Evolutionary conservation across 2,888 invertebrate species (phyloP).

Genomic region (Aporophyla lueneburgensis): DNA sequence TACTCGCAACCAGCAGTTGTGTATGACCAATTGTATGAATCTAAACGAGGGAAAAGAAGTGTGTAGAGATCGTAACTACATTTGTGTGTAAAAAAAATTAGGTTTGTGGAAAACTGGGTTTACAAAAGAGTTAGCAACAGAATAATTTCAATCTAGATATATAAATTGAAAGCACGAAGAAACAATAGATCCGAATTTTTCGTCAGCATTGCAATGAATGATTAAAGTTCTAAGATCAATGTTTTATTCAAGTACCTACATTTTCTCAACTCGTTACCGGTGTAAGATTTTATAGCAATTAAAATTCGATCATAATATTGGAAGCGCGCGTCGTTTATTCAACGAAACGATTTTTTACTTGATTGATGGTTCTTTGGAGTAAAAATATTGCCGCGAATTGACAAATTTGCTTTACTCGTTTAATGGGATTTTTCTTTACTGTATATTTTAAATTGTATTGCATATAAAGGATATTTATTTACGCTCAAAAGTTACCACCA

Average conservation of each 20-base stretch:
- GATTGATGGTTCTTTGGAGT: constrained; percentile 74
- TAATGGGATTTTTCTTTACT: constrained; percentile 48
- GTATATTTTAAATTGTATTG: constrained; percentile 30
- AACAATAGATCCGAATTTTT: not conserved
- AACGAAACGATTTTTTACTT: constrained; percentile 73
- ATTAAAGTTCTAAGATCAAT: constrained; percentile 19
- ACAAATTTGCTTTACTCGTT: constrained; percentile 67
- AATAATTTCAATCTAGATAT: not conserved
- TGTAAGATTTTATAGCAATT: constrained; percentile 62
- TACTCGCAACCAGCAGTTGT: no score
- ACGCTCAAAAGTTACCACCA: not conserved
- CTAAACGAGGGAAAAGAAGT: no score
- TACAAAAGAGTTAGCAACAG: not conserved
- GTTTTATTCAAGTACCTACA: constrained; percentile 1
- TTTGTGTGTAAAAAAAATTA: not conserved
- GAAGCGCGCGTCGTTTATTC: constrained; percentile 64
- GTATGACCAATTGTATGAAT: no score
- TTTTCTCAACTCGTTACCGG: not conserved
- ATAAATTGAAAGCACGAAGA: not conserved
- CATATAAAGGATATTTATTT: not conserved
- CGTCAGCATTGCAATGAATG: constrained; percentile 8
- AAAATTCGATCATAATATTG: constrained; percentile 67
- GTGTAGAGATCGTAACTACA: no score
- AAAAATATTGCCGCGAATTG: constrained; percentile 65
- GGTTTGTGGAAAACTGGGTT: not conserved